These are phyloP conservation scores for Candoia aspera DNA, from an alignment of 2,113 vertebrate species.

Conservation along the genomic window DNA sequence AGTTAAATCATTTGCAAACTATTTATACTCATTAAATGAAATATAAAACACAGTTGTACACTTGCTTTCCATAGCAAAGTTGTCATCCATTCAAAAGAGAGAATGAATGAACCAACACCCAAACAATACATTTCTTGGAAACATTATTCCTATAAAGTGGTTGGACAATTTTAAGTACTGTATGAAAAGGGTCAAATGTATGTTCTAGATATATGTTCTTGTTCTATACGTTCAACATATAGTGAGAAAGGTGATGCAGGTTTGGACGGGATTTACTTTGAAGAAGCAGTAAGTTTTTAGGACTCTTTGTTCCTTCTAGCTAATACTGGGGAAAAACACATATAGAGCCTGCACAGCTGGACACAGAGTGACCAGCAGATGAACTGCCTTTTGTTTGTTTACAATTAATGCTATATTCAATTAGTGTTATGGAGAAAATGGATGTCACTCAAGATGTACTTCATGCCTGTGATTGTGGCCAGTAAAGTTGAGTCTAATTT, in stretches of 20 bases:
- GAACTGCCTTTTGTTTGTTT: neutral
- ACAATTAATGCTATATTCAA: neutral
- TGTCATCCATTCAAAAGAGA: neutral
- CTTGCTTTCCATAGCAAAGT: constrained; percentile 1
- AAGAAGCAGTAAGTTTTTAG: neutral
- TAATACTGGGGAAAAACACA: neutral
- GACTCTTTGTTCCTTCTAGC: neutral
- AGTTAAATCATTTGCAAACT: neutral
- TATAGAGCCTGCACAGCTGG: neutral
- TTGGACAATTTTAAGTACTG: neutral
- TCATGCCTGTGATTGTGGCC: neutral
- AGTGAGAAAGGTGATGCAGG: neutral
- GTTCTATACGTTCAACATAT: no score
- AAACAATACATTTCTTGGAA: neutral
- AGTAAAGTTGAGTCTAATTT: neutral
- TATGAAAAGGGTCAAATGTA: neutral
- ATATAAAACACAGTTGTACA: constrained; percentile 1
- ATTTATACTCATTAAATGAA: constrained; percentile 22
- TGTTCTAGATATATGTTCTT: neutral
- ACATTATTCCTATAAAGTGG: neutral
- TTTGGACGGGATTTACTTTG: neutral
- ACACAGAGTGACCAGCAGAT: neutral
- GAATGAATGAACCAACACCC: neutral
- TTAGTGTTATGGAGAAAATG: neutral
- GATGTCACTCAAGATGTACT: neutral